Evolutionary conservation across 2,113 vertebrate genomes (phyloP).

Genomic region (Leptocoma aspasia): DNA sequence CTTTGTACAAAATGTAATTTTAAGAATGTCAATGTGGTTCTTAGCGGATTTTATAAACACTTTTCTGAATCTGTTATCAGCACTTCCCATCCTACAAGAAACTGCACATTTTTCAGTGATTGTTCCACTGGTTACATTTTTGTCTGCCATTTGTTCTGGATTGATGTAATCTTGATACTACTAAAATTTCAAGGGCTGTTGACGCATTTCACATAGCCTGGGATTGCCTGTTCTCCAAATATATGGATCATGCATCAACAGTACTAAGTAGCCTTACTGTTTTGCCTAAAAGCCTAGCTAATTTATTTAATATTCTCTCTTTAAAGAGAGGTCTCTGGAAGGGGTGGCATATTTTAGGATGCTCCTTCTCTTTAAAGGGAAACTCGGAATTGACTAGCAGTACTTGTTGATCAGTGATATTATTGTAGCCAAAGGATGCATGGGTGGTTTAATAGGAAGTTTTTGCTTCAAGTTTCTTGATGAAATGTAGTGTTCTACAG

Average conservation of each 20-base stretch:
- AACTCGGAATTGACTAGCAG: constrained; percentile 34
- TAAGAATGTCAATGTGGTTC: constrained; percentile 36
- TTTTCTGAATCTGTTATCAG: constrained; percentile 41
- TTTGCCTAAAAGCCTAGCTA: constrained; percentile 57
- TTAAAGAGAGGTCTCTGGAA: constrained; percentile 53
- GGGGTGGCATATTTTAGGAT: neutral
- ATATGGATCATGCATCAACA: constrained; percentile 61
- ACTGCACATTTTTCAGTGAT: constrained; percentile 43
- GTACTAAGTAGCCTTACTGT: constrained; percentile 64
- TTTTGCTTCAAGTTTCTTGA: constrained; percentile 59
- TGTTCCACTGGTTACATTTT: constrained; percentile 38
- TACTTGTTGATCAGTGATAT: constrained; percentile 57
- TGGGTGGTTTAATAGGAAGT: constrained; percentile 52
- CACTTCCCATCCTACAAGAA: constrained; percentile 35
- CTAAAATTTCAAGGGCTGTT: constrained; percentile 59
- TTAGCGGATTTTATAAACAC: constrained; percentile 42
- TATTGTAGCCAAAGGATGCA: constrained; percentile 64
- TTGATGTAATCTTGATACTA: constrained; percentile 49
- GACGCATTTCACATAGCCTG: constrained; percentile 46
- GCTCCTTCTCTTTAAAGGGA: constrained; percentile 55
- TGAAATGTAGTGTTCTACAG: constrained; percentile 59
- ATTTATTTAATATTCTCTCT: constrained; percentile 57
- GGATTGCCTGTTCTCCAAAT: constrained; percentile 59
- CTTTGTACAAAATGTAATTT: constrained; percentile 57
- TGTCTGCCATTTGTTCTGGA: constrained; percentile 41